These are phyloP conservation scores for Whitmania pigra DNA, from an alignment of 1,140 invertebrate species.

Conservation along the genomic window DNA sequence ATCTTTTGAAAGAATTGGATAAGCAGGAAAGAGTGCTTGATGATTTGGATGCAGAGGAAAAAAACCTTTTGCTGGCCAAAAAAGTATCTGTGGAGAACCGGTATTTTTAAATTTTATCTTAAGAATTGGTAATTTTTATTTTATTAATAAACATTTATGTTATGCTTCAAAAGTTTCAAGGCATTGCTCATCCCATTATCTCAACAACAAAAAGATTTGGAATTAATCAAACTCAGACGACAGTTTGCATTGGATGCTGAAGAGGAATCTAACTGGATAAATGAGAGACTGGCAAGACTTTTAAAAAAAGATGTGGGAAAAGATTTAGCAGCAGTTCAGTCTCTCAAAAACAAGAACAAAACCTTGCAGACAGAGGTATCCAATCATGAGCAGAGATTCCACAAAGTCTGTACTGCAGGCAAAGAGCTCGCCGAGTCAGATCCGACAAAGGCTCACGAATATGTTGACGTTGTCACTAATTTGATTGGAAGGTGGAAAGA, in stretches of 20 bases:
- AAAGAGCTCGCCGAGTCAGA: slow-evolving; percentile 86
- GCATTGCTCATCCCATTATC: slow-evolving; percentile 63
- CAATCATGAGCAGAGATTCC: slow-evolving; percentile 90
- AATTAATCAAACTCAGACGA: slow-evolving; percentile 97
- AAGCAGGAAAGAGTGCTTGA: slow-evolving; percentile 84
- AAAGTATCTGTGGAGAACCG: slow-evolving; percentile 80
- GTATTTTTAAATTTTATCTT: slow-evolving; percentile 44
- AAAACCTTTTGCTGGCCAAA: slow-evolving; percentile 85
- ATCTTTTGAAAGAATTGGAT: slow-evolving; percentile 70
- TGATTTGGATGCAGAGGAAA: slow-evolving; percentile 83
- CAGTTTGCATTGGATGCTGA: slow-evolving; percentile 95
- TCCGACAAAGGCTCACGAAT: slow-evolving; percentile 43
- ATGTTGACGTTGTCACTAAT: slow-evolving; percentile 64
- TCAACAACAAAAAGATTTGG: slow-evolving; percentile 70
- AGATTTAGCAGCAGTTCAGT: slow-evolving; percentile 88
- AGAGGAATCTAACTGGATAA: slow-evolving; percentile 96
- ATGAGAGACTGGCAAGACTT: slow-evolving; percentile 79
- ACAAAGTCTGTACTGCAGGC: slow-evolving; percentile 66
- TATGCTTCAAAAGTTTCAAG: not conserved
- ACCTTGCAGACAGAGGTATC: slow-evolving; percentile 63
- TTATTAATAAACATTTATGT: not conserved
- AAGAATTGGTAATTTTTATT: not conserved
- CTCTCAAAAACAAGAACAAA: slow-evolving; percentile 93
- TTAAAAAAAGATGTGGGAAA: slow-evolving; percentile 81
- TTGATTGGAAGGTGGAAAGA: slow-evolving; percentile 76